Evolutionary conservation across 2,888 invertebrate genomes (phyloP), one percentile per base, ranked within the genome.

Genomic region (Leptinotarsa rubiginosa): DNA sequence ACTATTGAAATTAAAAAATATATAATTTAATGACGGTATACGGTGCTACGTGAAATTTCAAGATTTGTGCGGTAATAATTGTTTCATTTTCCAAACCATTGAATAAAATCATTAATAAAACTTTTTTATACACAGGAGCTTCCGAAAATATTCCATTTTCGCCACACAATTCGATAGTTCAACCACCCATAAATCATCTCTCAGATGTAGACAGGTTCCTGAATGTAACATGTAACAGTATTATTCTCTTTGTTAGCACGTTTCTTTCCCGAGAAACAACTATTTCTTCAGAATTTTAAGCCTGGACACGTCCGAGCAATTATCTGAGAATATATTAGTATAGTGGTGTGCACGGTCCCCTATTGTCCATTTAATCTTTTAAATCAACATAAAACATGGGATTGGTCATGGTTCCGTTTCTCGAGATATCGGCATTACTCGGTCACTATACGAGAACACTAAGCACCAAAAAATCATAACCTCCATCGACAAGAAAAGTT

Each of bases 341-440:
- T 62, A 62, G 62, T 62, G 41, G 62, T 62, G 62, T 62, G 62
- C 41, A 62, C 62, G 62, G 62, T 25, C 10, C 62, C 62, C 62
- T 31, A 62, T 62, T 62, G 62, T 62, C 31, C 62, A n/a, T n/a
- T 62, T 62, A 62, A 62, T 62, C 62, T 62, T 62, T 62, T 31
- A n/a, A 62, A 62, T 62, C 62, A 62, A 62, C 41, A 62, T n/a
- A 62, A 62, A 62, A 62, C 62, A 31, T 62, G 62, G 62, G 62
- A 62, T 62, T 62, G 62, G 62, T 62, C 62, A 62, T 62, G 62
- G 62, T 41, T 62, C 62, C 31, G 31, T 62, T 62, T 41, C 62
- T 62, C 62, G n/a, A 62, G 41, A 62, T 62, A 62, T 62, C 62
- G 31, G 62, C 62, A 25, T 1, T 41, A 31, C 56, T 56, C 56